A percentile compares a stretch with the other conserved stretches of the same genome.
Conservation (phyloP, 1,140 invertebrate species). For the Dolichoris vasculosae region DNA sequence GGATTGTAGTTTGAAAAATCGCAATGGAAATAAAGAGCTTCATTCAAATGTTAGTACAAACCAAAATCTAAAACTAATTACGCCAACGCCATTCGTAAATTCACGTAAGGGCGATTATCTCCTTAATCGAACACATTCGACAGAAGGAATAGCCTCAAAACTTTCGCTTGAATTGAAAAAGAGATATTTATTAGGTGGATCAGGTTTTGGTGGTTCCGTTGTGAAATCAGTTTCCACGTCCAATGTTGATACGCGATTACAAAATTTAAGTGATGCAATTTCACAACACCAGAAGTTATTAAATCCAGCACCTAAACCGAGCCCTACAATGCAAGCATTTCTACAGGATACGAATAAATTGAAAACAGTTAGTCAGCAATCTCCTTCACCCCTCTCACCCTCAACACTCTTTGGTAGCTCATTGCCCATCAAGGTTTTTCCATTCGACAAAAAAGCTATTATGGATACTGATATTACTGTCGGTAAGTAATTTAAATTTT, state of each 20-base stretch:
- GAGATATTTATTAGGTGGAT: slow-evolving; percentile 84
- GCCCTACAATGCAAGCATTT: slow-evolving; percentile 84
- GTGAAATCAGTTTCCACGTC: slow-evolving; percentile 90
- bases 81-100: slow-evolving; percentile 69
- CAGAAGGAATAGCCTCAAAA: slow-evolving; percentile 89
- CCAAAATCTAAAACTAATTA: not conserved
- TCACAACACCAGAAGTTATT: slow-evolving; percentile 91
- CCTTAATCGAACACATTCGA: slow-evolving; percentile 87
- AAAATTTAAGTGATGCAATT: slow-evolving; percentile 88
- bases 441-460: slow-evolving; percentile 53
- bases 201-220: slow-evolving; percentile 78
- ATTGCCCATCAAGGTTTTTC: slow-evolving; percentile 57
- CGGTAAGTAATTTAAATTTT: not conserved
- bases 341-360: slow-evolving; percentile 76
- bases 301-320: slow-evolving; percentile 85
- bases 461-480: slow-evolving; percentile 4
- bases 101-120: slow-evolving; percentile 82
- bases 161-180: slow-evolving; percentile 89
- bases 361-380: slow-evolving; percentile 44
- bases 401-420: slow-evolving; percentile 55
- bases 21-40: not conserved
- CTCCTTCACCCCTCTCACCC: slow-evolving; percentile 66
- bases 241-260: slow-evolving; percentile 87
- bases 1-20: not conserved
- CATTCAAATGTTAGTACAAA: not conserved